phyloP scores from a whole-genome alignment of 2,888 invertebrate species.

The Xestobium rufovillosum region DNA sequence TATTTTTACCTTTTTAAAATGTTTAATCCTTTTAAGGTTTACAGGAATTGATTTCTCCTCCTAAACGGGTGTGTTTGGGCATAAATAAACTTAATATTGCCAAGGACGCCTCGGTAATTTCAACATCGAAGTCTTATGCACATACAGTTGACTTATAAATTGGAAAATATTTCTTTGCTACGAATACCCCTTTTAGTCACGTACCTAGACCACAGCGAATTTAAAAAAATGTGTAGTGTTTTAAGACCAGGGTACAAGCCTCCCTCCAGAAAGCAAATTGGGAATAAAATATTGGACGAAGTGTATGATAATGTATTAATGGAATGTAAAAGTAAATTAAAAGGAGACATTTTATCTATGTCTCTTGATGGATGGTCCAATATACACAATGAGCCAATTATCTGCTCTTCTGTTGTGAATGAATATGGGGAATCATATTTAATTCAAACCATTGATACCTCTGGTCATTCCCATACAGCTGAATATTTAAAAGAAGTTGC shows the following conservation, averaged over 20 bases:
- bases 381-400: slow-evolving; percentile 11
- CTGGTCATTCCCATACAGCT: slow-evolving; percentile 11
- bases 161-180: slow-evolving; percentile 6
- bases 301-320: slow-evolving; percentile 7
- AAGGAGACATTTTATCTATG: slow-evolving; percentile 7
- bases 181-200: slow-evolving; percentile 7
- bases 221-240: slow-evolving; percentile 10
- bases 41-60: no score
- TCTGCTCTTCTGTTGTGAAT: slow-evolving; percentile 7
- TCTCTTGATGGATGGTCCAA: slow-evolving; percentile 10
- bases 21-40: no score
- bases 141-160: slow-evolving; percentile 6
- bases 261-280: slow-evolving; percentile 8
- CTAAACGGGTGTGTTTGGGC: no score
- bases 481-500: slow-evolving; percentile 12
- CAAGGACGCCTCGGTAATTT: no score
- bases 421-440: slow-evolving; percentile 7
- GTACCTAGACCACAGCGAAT: slow-evolving; percentile 8
- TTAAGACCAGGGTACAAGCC: slow-evolving; percentile 7
- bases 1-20: no score
- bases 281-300: slow-evolving; percentile 8
- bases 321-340: slow-evolving; percentile 9
- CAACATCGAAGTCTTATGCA: slow-evolving; percentile 5
- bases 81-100: no score
- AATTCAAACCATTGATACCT: slow-evolving; percentile 7